Conservation (phyloP, 53 echinoderm and acorn worm genomes). For the Temnopleurus reevesii region DNA sequence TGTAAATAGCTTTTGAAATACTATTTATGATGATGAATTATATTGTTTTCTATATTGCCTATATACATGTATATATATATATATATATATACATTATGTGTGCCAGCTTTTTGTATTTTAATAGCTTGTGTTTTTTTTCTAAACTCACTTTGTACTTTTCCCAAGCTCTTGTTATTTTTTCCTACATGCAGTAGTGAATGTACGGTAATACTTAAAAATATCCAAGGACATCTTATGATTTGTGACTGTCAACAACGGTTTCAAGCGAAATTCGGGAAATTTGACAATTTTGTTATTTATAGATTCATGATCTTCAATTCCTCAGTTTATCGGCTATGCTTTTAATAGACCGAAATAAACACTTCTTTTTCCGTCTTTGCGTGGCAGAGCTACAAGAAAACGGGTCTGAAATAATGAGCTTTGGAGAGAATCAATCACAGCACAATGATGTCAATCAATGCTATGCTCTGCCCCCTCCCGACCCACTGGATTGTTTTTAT, state of each 20-base stretch:
- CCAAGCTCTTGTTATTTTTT: constrained; percentile 4
- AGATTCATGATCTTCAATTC: not conserved
- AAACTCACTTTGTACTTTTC: not conserved
- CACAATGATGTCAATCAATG: no score
- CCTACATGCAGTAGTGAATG: not conserved
- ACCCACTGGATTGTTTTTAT: no score
- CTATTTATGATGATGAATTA: constrained; percentile 25
- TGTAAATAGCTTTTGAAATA: constrained; percentile 31
- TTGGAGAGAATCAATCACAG: no score
- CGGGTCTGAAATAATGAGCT: no score
- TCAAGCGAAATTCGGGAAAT: no score
- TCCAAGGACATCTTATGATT: not conserved
- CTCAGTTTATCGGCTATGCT: no score
- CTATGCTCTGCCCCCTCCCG: no score
- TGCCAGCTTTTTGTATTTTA: constrained; percentile 48
- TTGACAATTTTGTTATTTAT: not conserved
- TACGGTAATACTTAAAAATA: not conserved
- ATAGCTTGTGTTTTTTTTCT: not conserved
- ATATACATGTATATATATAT: constrained; percentile 22
- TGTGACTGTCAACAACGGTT: no score
- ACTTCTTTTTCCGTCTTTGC: no score
- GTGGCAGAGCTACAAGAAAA: no score
- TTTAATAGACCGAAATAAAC: no score
- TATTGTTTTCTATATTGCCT: constrained; percentile 26
- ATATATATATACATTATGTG: no score